Evolutionary conservation across 1,140 invertebrate species (phyloP).

Genomic region (Cherax quadricarinatus): DNA sequence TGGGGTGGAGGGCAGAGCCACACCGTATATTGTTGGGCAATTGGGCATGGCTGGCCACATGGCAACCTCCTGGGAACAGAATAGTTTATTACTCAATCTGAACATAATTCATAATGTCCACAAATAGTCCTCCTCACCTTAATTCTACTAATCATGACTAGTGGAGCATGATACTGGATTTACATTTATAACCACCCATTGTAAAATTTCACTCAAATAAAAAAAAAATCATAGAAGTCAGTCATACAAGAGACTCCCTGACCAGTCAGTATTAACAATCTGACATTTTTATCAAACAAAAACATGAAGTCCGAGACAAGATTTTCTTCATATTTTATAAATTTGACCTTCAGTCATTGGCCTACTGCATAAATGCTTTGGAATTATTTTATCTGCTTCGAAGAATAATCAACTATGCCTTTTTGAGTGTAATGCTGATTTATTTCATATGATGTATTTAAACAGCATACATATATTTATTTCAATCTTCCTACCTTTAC

Average conservation of each 20-base stretch:
- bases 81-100: slow-evolving; percentile 47
- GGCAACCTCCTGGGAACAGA: slow-evolving; percentile 65
- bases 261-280: not conserved
- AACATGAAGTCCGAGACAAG: not conserved
- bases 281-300: not conserved
- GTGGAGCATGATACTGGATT: not conserved
- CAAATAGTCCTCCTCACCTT: slow-evolving; percentile 34
- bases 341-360: not conserved
- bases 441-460: not conserved
- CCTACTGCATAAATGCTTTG: not conserved
- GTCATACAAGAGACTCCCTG: not conserved
- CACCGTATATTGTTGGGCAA: slow-evolving; percentile 59
- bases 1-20: slow-evolving; percentile 58
- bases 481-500: too few relatives aligned
- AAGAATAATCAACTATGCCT: not conserved
- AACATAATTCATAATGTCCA: slow-evolving; percentile 1
- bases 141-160: slow-evolving; percentile 6
- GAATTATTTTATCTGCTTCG: not conserved
- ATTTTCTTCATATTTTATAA: not conserved
- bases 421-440: not conserved
- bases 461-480: not conserved
- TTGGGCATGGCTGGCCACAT: slow-evolving; percentile 64
- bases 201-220: not conserved
- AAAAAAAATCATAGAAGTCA: not conserved
- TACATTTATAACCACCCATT: not conserved